Evolutionary conservation across 2,113 vertebrate species (phyloP).

Genomic region (Anoplopoma fimbria): DNA sequence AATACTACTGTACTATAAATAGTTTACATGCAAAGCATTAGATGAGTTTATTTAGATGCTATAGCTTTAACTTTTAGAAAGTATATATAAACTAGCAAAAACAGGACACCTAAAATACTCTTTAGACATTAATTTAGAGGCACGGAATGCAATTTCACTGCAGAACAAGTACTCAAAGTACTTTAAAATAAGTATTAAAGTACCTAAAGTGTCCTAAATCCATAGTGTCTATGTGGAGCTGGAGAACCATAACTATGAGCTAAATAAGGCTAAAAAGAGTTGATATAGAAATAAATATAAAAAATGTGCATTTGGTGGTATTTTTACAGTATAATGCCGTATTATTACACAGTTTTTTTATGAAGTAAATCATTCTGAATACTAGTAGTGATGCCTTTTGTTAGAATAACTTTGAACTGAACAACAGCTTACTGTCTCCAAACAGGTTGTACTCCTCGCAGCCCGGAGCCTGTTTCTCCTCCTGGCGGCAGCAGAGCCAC

Average conservation of each 20-base stretch:
- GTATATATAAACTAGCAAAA: no score
- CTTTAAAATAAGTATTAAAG: not conserved
- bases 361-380: no score
- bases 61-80: not conserved
- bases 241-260: not conserved
- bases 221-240: not conserved
- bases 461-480: constrained; percentile 91
- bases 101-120: not conserved
- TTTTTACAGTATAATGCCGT: not conserved
- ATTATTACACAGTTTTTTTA: not conserved
- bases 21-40: not conserved
- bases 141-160: not conserved
- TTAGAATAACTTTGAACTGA: no score
- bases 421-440: constrained; percentile 85
- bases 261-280: no score
- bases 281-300: not conserved
- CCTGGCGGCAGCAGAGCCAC: constrained; percentile 95
- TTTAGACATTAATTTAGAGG: not conserved
- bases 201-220: not conserved
- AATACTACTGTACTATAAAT: not conserved
- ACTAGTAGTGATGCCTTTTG: no score
- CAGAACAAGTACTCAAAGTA: not conserved
- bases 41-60: not conserved
- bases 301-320: not conserved
- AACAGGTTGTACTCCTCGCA: constrained; percentile 94